These are phyloP conservation scores for Labeo rohita DNA, from an alignment of 2,113 vertebrate genomes.

Conservation along the genomic window DNA sequence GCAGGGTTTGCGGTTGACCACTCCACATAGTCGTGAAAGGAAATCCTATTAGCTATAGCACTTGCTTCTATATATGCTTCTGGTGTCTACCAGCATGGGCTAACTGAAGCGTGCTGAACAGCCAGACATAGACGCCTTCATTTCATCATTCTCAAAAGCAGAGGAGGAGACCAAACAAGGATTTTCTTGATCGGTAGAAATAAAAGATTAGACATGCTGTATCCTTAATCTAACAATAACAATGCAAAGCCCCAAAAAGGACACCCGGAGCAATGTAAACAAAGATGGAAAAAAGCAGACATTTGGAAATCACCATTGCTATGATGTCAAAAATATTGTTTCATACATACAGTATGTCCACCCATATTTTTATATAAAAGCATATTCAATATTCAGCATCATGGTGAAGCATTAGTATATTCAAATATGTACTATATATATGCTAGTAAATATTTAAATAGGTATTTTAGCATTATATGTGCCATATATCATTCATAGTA, in stretches of 20 bases:
- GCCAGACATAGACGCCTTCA: not conserved
- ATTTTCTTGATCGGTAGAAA: not conserved
- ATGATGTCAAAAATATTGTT: not conserved
- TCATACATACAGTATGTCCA: not conserved
- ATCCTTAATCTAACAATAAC: not conserved
- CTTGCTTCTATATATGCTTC: not conserved
- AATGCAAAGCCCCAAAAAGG: not conserved
- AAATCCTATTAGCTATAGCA: not conserved
- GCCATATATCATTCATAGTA: no score
- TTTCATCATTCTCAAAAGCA: not conserved
- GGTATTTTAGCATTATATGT: no score
- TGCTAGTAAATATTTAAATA: no score
- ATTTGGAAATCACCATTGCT: not conserved
- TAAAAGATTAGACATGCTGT: not conserved
- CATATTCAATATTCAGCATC: not conserved
- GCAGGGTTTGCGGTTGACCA: not conserved
- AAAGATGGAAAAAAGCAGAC: not conserved
- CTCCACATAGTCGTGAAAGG: not conserved
- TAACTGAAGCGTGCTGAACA: not conserved
- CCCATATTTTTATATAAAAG: not conserved
- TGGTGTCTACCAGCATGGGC: not conserved
- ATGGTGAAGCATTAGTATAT: not conserved
- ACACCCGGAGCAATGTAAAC: not conserved
- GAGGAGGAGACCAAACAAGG: not conserved
- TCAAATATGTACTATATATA: no score